A percentile compares a stretch with the other conserved stretches of the same genome.
Conservation (phyloP, 2,113 vertebrate genomes). For the Sisor rabdophorus region DNA sequence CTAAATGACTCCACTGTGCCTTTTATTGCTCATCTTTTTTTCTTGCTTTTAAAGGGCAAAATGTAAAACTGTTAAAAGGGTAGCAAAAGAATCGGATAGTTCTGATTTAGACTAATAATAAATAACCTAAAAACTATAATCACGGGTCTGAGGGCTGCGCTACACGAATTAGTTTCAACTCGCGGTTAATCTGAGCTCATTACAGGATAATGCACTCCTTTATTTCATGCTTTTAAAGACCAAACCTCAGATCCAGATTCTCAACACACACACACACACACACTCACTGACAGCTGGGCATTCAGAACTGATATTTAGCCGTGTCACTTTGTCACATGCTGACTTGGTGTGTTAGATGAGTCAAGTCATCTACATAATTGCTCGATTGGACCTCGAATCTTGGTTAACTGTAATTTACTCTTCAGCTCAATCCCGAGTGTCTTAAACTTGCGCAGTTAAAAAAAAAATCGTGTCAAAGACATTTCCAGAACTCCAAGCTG, state of each 20-base stretch:
- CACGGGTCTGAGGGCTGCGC: not conserved
- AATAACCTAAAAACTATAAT: not conserved
- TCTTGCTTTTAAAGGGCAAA: too few relatives aligned
- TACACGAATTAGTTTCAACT: not conserved
- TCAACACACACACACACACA: not conserved
- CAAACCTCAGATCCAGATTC: not conserved
- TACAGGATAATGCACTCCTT: not conserved
- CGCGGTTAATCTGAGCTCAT: not conserved
- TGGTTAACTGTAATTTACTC: conserved; percentile 35
- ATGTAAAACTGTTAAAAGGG: not conserved
- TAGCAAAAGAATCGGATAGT: not conserved
- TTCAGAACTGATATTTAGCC: conserved; percentile 13
- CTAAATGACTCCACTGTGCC: not conserved
- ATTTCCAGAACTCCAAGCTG: too few relatives aligned
- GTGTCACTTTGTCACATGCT: conserved; percentile 19
- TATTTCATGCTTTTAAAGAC: not conserved
- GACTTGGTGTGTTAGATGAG: conserved; percentile 26
- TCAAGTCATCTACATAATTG: conserved; percentile 36
- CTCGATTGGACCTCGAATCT: conserved; percentile 33
- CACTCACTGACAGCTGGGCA: conserved; percentile 26
- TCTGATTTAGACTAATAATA: not conserved
- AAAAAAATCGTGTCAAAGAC: too few relatives aligned
- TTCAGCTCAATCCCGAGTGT: conserved; percentile 20
- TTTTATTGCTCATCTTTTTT: not conserved
- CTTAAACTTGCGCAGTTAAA: too few relatives aligned